These are phyloP conservation scores for Arctocebus calabarensis DNA, from an alignment of 2,797 vertebrate genomes.

Conservation along the genomic window DNA sequence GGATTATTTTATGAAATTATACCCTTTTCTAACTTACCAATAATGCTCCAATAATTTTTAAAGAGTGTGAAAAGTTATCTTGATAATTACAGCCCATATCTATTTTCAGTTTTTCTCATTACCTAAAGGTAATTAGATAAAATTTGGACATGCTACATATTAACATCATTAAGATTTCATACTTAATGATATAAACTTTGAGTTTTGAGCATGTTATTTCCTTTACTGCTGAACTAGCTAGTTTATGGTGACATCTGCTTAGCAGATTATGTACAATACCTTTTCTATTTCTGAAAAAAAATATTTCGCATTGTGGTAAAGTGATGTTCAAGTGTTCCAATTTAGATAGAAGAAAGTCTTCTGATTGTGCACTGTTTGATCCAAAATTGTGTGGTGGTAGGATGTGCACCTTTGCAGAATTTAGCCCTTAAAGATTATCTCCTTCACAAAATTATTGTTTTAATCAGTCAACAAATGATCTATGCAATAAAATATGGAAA, in stretches of 20 bases:
- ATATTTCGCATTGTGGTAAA: constrained; percentile 49
- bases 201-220: background rate
- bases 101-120: background rate
- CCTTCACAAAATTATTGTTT: constrained; percentile 61
- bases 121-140: background rate
- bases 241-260: constrained; percentile 41
- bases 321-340: background rate
- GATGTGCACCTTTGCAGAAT: constrained; percentile 29
- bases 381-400: background rate
- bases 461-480: constrained; percentile 65
- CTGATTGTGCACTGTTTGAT: background rate
- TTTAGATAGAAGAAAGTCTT: constrained; percentile 37
- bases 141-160: background rate
- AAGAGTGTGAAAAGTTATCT: background rate
- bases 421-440: constrained; percentile 30
- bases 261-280: constrained; percentile 1
- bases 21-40: background rate
- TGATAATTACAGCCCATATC: background rate
- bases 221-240: constrained; percentile 29
- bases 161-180: constrained; percentile 33
- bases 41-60: background rate
- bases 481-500: constrained; percentile 39
- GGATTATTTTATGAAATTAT: background rate
- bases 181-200: background rate
- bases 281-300: constrained; percentile 12